Evolutionary conservation across 2,113 vertebrate species (phyloP).

Genomic region (Eclectus roratus): DNA sequence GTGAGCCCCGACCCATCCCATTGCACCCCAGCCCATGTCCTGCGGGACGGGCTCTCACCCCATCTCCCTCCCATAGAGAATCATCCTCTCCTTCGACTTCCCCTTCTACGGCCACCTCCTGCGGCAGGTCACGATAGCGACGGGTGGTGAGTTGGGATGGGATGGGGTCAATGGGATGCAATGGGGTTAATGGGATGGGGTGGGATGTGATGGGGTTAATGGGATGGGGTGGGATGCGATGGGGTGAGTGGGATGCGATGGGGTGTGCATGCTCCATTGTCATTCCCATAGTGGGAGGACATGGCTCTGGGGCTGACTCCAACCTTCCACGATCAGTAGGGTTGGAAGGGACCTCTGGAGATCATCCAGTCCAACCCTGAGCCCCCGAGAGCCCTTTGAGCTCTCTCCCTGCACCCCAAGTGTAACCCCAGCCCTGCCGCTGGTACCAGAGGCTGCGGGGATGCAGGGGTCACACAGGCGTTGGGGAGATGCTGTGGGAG

Average conservation of each 20-base stretch:
- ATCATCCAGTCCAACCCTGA: background rate
- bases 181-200: too few relatives aligned
- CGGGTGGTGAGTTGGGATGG: conserved; percentile 80
- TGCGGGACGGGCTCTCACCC: background rate
- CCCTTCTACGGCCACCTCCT: conserved; percentile 93
- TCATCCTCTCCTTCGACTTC: conserved; percentile 92
- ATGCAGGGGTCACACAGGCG: fast-evolving
- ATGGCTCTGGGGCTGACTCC: fast-evolving
- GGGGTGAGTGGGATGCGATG: background rate
- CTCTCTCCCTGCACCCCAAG: background rate
- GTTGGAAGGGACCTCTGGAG: background rate
- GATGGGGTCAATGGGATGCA: background rate
- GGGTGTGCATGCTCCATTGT: background rate
- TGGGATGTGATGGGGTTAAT: too few relatives aligned
- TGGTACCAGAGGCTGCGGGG: background rate
- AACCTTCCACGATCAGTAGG: background rate
- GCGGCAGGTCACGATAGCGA: conserved; percentile 92
- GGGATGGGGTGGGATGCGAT: too few relatives aligned
- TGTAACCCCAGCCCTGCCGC: background rate
- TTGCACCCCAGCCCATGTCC: fast-evolving
- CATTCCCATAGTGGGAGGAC: fast-evolving
- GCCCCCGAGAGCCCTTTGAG: background rate
- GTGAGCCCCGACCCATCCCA: conserved; percentile 68
- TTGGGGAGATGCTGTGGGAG: background rate
- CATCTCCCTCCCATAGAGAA: conserved; percentile 71